phyloP scores from a whole-genome alignment of 2,113 vertebrate species.

The Microcebus tavaratra region DNA sequence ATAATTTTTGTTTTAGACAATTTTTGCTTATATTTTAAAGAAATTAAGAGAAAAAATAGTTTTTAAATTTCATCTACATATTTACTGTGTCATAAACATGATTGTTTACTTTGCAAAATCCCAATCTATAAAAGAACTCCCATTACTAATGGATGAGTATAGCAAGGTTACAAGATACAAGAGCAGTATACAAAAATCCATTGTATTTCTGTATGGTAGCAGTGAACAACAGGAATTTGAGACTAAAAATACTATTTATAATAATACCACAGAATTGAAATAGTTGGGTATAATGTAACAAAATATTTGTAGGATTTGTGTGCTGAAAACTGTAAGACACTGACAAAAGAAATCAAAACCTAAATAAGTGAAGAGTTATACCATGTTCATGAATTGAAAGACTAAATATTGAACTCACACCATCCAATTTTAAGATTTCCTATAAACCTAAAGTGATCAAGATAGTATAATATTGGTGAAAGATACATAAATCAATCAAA shows the following conservation, averaged over 20 bases:
- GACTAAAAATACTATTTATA: background rate
- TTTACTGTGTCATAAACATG: background rate
- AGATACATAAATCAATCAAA: background rate
- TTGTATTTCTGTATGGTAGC: background rate
- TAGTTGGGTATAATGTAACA: background rate
- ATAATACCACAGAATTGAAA: background rate
- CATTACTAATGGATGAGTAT: background rate
- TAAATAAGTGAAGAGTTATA: background rate
- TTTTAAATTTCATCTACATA: background rate
- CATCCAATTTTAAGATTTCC: background rate
- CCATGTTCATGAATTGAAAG: background rate
- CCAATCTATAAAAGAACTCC: background rate
- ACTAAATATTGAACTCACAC: background rate
- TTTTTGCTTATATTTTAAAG: too few species aligned
- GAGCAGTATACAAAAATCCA: background rate
- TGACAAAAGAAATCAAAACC: background rate
- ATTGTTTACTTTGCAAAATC: constrained; percentile 27
- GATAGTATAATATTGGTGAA: background rate
- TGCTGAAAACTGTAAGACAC: background rate
- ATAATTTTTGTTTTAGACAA: too few species aligned
- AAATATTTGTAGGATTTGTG: background rate
- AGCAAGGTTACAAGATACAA: background rate
- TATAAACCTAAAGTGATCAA: background rate
- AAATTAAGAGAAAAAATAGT: background rate
- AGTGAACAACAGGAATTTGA: background rate